phyloP scores from a whole-genome alignment of 2,888 invertebrate species.

The Incurvaria masculella region DNA sequence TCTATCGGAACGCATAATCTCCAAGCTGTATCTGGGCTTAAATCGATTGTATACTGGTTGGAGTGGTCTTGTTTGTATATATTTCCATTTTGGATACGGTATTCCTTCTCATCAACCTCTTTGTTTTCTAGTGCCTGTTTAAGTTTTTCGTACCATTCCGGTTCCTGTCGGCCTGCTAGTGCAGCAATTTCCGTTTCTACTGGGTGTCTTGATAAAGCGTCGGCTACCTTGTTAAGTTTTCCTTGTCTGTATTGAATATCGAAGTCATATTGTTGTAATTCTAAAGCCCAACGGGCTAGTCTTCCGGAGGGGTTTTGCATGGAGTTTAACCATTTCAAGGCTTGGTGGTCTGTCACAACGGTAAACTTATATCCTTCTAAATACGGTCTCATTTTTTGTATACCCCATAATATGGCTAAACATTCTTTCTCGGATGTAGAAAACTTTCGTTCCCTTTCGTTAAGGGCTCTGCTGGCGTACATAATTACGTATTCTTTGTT shows the following conservation, averaged over 20 bases:
- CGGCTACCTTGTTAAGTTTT: no score
- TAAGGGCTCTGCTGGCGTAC: conserved; percentile 2
- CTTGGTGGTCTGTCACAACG: conserved; percentile 19
- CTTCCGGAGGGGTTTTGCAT: conserved; percentile 16
- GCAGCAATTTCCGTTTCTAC: no score
- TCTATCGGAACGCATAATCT: background rate
- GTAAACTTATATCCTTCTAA: conserved; percentile 18
- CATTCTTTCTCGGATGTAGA: no score
- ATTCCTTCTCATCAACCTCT: no score
- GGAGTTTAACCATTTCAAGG: conserved; percentile 7
- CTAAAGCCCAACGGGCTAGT: no score
- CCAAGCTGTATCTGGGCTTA: background rate
- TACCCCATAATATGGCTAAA: conserved; percentile 19
- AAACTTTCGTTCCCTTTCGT: conserved; percentile 9
- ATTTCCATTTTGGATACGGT: no score
- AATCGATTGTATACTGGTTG: background rate
- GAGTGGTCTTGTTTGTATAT: background rate
- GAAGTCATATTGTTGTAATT: no score
- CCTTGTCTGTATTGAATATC: no score
- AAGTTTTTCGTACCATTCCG: no score
- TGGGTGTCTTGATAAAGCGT: no score
- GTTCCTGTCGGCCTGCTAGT: no score
- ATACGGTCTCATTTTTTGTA: conserved; percentile 17
- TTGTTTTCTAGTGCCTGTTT: no score
- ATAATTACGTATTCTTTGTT: conserved; percentile 13